Percentiles rank a stretch among this genome's conserved stretches.
Conservation (phyloP, 1,140 invertebrate genomes). For the Oscheius sp. region DNA sequence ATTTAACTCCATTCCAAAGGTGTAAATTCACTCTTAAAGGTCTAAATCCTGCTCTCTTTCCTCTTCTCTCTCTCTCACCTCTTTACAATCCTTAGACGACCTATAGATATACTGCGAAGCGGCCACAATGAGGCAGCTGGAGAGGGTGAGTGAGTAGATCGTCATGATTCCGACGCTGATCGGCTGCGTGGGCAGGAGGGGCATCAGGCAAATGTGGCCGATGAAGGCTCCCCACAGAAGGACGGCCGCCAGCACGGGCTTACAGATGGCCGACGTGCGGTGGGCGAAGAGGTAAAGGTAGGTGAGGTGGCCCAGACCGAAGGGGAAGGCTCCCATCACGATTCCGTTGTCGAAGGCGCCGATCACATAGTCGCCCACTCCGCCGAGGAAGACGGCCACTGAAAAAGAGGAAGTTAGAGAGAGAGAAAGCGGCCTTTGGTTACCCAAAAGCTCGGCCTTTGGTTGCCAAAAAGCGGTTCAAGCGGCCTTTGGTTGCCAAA, state of each 20-base stretch:
- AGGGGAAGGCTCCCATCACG: conserved; percentile 14
- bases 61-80: conserved; percentile 7
- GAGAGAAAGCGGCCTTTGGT: too few relatives aligned
- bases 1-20: too few relatives aligned
- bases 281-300: conserved; percentile 11
- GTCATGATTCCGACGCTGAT: neutral
- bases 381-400: conserved; percentile 15
- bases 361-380: conserved; percentile 21
- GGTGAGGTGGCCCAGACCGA: conserved; percentile 17
- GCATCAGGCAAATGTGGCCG: conserved; percentile 18
- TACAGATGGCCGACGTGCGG: neutral
- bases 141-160: conserved; percentile 13
- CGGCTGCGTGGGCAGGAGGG: conserved; percentile 10
- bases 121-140: conserved; percentile 1
- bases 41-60: too few relatives aligned
- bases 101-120: conserved; percentile 20
- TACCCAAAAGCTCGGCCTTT: too few relatives aligned
- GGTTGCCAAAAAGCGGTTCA: too few relatives aligned
- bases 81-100: conserved; percentile 1
- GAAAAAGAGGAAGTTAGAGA: neutral
- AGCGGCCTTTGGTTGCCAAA: too few relatives aligned
- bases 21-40: too few relatives aligned
- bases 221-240: conserved; percentile 9
- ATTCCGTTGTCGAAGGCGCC: conserved; percentile 19
- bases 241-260: neutral